phyloP scores from a whole-genome alignment of 1,140 invertebrate genomes.

The Drosophila novamexicana region DNA sequence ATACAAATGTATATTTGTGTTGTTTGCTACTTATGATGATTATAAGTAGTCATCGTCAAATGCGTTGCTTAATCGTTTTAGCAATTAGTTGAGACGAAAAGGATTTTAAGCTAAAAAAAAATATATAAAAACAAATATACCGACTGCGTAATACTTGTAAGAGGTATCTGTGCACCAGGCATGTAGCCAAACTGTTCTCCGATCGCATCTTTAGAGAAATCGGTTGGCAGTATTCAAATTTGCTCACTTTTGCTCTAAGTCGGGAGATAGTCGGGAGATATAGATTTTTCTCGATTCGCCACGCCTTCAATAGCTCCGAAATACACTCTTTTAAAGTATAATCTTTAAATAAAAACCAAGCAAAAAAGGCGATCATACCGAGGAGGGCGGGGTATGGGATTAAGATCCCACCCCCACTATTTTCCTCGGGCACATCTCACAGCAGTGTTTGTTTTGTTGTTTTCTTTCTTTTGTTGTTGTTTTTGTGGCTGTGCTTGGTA shows the following conservation, averaged over 20 bases:
- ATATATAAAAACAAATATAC: not conserved
- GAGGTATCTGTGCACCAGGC: no score
- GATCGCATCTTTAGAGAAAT: no score
- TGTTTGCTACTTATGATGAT: slow-evolving; percentile 41
- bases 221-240: no score
- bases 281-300: no score
- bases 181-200: no score
- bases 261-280: no score
- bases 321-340: no score
- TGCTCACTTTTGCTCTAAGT: no score
- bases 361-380: not conserved
- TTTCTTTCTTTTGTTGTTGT: slow-evolving; percentile 1
- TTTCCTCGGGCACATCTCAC: not conserved
- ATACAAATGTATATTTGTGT: slow-evolving; percentile 7
- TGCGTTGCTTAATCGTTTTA: slow-evolving; percentile 61
- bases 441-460: slow-evolving; percentile 4
- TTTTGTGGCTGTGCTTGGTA: no score
- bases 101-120: not conserved
- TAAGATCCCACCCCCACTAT: not conserved
- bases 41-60: slow-evolving; percentile 45
- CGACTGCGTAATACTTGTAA: no score
- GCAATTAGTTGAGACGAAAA: slow-evolving; percentile 59
- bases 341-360: not conserved
- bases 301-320: no score
- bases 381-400: not conserved